These are phyloP conservation scores for Drosophila melanogaster DNA, from an alignment of 1,140 invertebrate species.

Conservation along the genomic window DNA sequence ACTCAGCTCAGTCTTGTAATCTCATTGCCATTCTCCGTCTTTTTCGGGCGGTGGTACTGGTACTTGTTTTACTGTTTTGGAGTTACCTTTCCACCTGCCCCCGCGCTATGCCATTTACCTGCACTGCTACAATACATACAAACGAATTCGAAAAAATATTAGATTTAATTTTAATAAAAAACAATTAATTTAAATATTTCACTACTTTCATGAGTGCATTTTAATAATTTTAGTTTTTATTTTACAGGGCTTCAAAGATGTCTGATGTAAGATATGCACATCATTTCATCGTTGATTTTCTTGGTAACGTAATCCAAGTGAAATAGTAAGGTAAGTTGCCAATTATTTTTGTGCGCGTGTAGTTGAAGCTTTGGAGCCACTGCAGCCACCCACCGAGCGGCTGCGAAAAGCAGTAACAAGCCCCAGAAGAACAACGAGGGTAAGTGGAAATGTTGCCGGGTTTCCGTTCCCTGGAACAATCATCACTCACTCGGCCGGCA, in stretches of 20 bases:
- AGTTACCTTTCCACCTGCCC: constrained; percentile 21
- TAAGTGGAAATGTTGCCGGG: constrained; percentile 40
- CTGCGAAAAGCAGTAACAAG: constrained; percentile 34
- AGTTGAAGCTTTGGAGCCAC: constrained; percentile 26
- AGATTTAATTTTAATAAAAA: neutral
- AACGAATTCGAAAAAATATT: neutral
- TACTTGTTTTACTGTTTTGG: constrained; percentile 26
- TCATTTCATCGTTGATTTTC: no score
- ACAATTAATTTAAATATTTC: no score
- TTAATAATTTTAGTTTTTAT: no score
- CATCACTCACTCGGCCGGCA: constrained; percentile 75
- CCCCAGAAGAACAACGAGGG: constrained; percentile 18
- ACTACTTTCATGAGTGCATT: no score
- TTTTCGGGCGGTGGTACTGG: constrained; percentile 1
- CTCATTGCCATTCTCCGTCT: constrained; percentile 34
- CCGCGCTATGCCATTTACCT: neutral
- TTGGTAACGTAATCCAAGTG: no score
- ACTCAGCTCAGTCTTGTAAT: constrained; percentile 46
- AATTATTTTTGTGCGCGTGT: constrained; percentile 2
- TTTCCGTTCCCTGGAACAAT: constrained; percentile 64
- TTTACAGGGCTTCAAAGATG: no score
- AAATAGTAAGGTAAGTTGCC: neutral
- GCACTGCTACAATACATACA: neutral
- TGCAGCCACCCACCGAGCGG: constrained; percentile 48
- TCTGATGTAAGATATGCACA: no score